Evolutionary conservation across 2,888 invertebrate species (phyloP).

Genomic region (Lypha dubia): DNA sequence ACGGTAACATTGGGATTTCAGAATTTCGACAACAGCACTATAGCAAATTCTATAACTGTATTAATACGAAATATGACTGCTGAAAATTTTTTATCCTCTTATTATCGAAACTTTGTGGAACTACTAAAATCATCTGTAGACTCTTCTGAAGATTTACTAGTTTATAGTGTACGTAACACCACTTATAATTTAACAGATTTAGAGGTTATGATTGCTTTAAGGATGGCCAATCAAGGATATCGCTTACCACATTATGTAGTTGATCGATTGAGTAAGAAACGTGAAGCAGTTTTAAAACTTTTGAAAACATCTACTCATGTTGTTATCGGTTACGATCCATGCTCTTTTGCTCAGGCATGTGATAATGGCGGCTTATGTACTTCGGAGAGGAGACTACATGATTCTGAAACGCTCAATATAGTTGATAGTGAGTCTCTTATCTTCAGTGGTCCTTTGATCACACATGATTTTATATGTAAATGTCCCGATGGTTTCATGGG

Average conservation of each 20-base stretch:
- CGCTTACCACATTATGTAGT: slow-evolving; percentile 87
- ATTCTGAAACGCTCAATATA: slow-evolving; percentile 85
- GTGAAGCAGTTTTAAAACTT: slow-evolving; percentile 86
- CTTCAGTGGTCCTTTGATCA: slow-evolving; percentile 91
- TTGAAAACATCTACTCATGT: slow-evolving; percentile 85
- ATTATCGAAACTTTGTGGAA: slow-evolving; percentile 90
- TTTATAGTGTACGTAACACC: slow-evolving; percentile 89
- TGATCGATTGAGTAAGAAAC: slow-evolving; percentile 87
- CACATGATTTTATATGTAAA: slow-evolving; percentile 90
- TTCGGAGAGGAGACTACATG: slow-evolving; percentile 88
- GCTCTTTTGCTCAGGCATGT: slow-evolving; percentile 87
- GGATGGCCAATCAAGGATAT: slow-evolving; percentile 85
- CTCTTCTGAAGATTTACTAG: slow-evolving; percentile 86
- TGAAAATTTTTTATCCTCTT: slow-evolving; percentile 89
- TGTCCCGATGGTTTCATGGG: slow-evolving; percentile 94
- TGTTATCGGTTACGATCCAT: slow-evolving; percentile 91
- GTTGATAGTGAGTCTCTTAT: slow-evolving; percentile 92
- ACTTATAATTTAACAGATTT: slow-evolving; percentile 83
- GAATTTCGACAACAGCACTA: slow-evolving; percentile 90
- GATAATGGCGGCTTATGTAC: slow-evolving; percentile 91
- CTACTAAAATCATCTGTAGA: slow-evolving; percentile 87
- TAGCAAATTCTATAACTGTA: slow-evolving; percentile 92
- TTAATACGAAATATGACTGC: slow-evolving; percentile 90
- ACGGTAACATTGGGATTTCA: slow-evolving; percentile 92
- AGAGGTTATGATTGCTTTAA: slow-evolving; percentile 89